A percentile compares a stretch with the other conserved stretches of the same genome.
phyloP scores from a whole-genome alignment of 2,888 invertebrate species.

The Callyntrura sp. region DNA sequence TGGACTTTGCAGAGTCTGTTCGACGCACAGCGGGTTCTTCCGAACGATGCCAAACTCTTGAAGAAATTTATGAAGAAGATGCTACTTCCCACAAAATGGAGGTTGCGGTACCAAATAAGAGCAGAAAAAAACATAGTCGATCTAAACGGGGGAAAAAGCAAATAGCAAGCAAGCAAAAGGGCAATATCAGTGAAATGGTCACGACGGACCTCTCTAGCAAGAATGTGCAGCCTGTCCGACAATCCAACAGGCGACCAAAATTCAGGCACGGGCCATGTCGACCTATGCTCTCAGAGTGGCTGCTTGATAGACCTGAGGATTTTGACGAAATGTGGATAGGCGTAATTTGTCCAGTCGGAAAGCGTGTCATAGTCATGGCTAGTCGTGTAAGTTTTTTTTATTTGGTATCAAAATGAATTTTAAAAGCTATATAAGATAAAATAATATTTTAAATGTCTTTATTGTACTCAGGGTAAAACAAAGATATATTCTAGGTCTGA shows the following conservation, averaged over 20 bases:
- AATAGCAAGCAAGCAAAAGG: background rate
- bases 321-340: slow-evolving; percentile 90
- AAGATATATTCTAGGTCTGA: slow-evolving; percentile 90
- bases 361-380: slow-evolving; percentile 93
- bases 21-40: background rate
- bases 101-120: background rate
- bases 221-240: background rate
- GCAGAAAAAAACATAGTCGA: background rate
- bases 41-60: background rate
- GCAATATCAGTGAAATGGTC: background rate
- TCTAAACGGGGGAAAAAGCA: background rate
- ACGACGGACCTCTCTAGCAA: background rate
- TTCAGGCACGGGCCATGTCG: slow-evolving; percentile 85
- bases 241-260: background rate
- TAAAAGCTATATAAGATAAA: too few species aligned
- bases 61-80: slow-evolving; percentile 55
- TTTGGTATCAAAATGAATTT: too few species aligned
- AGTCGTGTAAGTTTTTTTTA: slow-evolving; percentile 86
- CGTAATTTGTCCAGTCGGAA: slow-evolving; percentile 94
- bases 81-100: slow-evolving; percentile 59
- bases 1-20: slow-evolving; percentile 84
- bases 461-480: slow-evolving; percentile 89
- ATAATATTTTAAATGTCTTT: slow-evolving; percentile 72
- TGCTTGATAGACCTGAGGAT: slow-evolving; percentile 93
- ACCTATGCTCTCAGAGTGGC: slow-evolving; percentile 97